Base-by-base conservation (phyloP, 2,113 vertebrate species). In the Cephalophus harveyi region DNA sequence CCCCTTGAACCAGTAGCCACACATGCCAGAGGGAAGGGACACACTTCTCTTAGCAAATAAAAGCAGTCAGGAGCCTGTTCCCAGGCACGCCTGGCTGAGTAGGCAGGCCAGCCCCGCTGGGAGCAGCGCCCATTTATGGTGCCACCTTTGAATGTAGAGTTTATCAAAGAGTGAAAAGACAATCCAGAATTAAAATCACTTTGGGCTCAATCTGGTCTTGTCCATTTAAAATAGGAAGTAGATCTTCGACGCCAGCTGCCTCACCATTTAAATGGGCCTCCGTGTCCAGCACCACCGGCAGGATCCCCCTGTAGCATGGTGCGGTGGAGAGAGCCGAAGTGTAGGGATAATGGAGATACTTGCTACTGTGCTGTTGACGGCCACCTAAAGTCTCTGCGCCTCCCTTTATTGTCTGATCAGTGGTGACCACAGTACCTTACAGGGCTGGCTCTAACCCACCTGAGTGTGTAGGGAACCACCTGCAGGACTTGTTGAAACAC, bases 281-380 rank as follows among this genome's bases (percentile, higher is more conserved):
- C 6, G 0, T 19, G 52, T 59, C 59, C 16, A 12, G 15, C 8
- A 9, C 8, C 16, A 6, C 62, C 6, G 8, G 19, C 5, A n/a
- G 43, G n/a, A 7, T 28, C 9, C 43, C 46, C 27, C 3, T 43
- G 10, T 57, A 19, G 57, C 13, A 16, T 46, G 36, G 7, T 33
- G 8, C 30, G 15, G 36, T 27, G 55, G 16, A 27, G 23, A 40
- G 19, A 78, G 48, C n/a, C 1, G 13, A 76, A n/a, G 21, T 36
- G 83, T 84, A 43, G 36, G 21, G 50, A 2, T 55, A 30, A 36
- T 78, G 36, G 7, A 8, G 27, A 17, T n/a, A 15, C 43, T 76
- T 30, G 19, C n/a, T 55, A 23, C n/a, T 79, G 0, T 59, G 50
- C 21, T n/a, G 7, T 14, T 76, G 30, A 81, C 82, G 89, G 50